phyloP scores from a whole-genome alignment of 2,888 invertebrate genomes.

The Drosophila trichaetosa region DNA sequence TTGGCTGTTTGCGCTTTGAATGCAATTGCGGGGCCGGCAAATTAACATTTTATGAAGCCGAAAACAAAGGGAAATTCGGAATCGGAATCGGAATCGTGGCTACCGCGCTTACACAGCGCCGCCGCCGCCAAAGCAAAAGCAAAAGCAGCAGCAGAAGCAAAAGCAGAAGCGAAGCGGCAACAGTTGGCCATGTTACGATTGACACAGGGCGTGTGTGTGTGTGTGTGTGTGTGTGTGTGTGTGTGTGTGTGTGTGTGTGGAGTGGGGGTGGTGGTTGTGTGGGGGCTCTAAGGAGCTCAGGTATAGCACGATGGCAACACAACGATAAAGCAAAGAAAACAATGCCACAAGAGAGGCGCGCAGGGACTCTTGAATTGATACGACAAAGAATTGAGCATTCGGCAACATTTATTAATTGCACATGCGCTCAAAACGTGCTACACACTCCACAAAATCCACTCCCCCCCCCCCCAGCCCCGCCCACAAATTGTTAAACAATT shows the following conservation, averaged over 20 bases:
- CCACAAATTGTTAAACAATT: conserved; percentile 7
- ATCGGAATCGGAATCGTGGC: conserved; percentile 76
- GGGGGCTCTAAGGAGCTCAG: conserved; percentile 19
- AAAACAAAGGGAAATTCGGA: conserved; percentile 78
- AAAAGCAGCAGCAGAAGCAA: neutral
- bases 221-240: neutral
- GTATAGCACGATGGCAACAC: conserved; percentile 61
- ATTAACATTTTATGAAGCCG: conserved; percentile 80
- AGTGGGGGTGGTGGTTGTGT: neutral
- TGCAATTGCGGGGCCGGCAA: conserved; percentile 77
- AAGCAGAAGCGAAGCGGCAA: conserved; percentile 21
- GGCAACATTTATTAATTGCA: conserved; percentile 78
- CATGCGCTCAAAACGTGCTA: conserved; percentile 72
- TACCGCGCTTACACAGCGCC: conserved; percentile 82
- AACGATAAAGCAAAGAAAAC: conserved; percentile 68
- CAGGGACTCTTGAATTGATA: conserved; percentile 26
- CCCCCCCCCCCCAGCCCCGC: rapidly evolving
- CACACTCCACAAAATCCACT: conserved; percentile 30
- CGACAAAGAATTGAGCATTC: conserved; percentile 51
- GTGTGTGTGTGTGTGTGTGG: neutral
- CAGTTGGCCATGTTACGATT: conserved; percentile 35
- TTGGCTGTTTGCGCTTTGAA: conserved; percentile 57
- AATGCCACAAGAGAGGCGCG: conserved; percentile 47
- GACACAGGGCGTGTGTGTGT: conserved; percentile 1
- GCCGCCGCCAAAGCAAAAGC: conserved; percentile 43